These are phyloP conservation scores for Limnephilus marmoratus DNA, from an alignment of 2,888 invertebrate species.

Conservation along the genomic window DNA sequence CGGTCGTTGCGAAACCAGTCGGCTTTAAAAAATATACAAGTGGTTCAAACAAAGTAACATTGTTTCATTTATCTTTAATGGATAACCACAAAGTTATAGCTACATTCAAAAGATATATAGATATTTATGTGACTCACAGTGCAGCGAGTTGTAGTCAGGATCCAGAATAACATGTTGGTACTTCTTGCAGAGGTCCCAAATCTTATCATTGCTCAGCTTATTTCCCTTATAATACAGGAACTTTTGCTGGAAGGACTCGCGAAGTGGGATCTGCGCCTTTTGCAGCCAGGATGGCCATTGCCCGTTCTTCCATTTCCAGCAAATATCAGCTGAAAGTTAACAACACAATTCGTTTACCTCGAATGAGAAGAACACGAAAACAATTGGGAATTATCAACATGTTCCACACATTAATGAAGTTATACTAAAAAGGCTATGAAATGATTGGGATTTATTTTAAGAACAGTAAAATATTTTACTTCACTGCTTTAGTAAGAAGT, in stretches of 20 bases:
- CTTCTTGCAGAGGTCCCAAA: slow-evolving; percentile 45
- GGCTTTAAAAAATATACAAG: no score
- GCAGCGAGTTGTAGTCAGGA: slow-evolving; percentile 43
- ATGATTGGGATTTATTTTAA: no score
- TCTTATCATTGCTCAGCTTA: neutral
- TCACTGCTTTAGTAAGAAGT: no score
- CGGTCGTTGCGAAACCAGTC: no score
- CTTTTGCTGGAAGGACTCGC: neutral
- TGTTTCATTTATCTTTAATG: no score
- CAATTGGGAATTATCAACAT: no score
- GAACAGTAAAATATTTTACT: no score
- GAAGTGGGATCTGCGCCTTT: neutral
- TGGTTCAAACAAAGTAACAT: no score
- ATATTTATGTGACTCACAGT: slow-evolving; percentile 6
- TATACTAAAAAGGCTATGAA: no score
- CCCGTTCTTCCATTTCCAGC: slow-evolving; percentile 45
- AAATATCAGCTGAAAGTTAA: slow-evolving; percentile 34
- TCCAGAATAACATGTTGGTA: slow-evolving; percentile 38
- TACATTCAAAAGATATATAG: neutral
- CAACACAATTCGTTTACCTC: neutral
- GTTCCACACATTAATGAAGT: no score
- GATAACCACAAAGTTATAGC: no score
- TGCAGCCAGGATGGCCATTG: slow-evolving; percentile 38
- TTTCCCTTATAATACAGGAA: slow-evolving; percentile 4
- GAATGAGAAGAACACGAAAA: neutral